Evolutionary conservation across 2,888 invertebrate species (phyloP), one percentile per base, ranked within the genome.

Genomic region (Allacma fusca): DNA sequence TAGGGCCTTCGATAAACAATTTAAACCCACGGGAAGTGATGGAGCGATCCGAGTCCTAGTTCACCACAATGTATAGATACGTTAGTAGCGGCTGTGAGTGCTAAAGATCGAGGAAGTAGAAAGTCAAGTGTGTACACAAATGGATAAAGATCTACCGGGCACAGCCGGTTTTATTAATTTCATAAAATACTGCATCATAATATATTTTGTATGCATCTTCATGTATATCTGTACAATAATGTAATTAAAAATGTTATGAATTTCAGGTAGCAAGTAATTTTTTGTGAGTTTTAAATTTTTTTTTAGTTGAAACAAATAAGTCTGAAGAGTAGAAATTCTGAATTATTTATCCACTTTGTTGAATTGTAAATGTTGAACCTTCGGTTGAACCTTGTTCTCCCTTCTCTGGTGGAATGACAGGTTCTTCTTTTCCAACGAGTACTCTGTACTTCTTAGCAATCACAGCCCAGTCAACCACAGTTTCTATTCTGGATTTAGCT

Each of bases 391-490:
- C 23, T 64, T 67, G 34, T 1, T 64, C 13, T 34, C 62, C 78
- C 43, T 75, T 65, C n/a, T 78, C 78, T 23, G 24, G n/a, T n/a
- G n/a, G 23, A 16, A 69, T 72, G 12, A 74, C 50, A 13, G 91
- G 91, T 79, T 90, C 89, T 26, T 88, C 87, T 73, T 88, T 88
- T 21, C 92, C 92, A 81, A 91, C 89, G 13, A 95, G 88, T 0
- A 93, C 92, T 24, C 94, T 89, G 86, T 96, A 96, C 86, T 95
- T 95, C 88, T 93, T 93, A 26, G 95, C 93, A 78, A 96, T 95
- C 1, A 92, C 89, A 85, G 94, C 94, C 96, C 96, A 96, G 86
- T 96, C 95, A 1, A 94, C 94, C 9, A 96, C 94, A 85, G 93
- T 94, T 86, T 95, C 95, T 83, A 95, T 95, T 83, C 94, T 90